phyloP scores from a whole-genome alignment of 1,140 invertebrate species.

The Eupristina koningsbergeri region DNA sequence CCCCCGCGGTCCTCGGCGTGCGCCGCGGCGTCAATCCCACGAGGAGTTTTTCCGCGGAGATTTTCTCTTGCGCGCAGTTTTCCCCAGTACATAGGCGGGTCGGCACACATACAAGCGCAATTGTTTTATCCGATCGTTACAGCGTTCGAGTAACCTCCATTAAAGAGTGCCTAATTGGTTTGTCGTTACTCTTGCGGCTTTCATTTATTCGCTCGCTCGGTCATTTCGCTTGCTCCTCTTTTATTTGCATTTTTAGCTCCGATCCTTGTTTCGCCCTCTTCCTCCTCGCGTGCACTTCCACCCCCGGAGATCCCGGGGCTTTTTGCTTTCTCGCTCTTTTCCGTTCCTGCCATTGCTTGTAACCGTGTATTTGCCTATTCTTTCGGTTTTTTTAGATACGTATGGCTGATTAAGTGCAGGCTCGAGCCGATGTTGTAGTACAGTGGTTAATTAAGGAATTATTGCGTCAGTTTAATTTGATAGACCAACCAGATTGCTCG shows the following conservation, averaged over 20 bases:
- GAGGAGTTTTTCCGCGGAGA: not conserved
- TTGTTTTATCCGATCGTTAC: slow-evolving; percentile 53
- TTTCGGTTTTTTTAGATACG: too few species aligned
- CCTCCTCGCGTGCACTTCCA: not conserved
- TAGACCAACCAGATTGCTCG: too few species aligned
- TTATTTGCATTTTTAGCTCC: not conserved
- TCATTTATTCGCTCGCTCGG: not conserved
- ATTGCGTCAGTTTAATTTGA: not conserved
- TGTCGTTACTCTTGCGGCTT: slow-evolving; percentile 41
- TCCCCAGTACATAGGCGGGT: slow-evolving; percentile 11
- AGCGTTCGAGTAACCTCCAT: slow-evolving; percentile 44
- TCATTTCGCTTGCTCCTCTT: not conserved
- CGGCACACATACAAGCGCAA: slow-evolving; percentile 5
- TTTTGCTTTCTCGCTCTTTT: not conserved
- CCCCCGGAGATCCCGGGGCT: not conserved
- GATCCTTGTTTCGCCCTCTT: not conserved
- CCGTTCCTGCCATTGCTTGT: not conserved
- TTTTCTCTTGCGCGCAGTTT: not conserved
- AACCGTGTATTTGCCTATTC: not conserved
- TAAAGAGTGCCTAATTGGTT: slow-evolving; percentile 54
- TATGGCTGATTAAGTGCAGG: not conserved
- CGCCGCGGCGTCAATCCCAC: not conserved
- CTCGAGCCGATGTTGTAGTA: not conserved
- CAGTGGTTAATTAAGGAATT: not conserved
- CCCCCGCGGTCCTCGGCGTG: too few species aligned